phyloP scores from a whole-genome alignment of 2,797 vertebrate species.

The Monodelphis domestica region DNA sequence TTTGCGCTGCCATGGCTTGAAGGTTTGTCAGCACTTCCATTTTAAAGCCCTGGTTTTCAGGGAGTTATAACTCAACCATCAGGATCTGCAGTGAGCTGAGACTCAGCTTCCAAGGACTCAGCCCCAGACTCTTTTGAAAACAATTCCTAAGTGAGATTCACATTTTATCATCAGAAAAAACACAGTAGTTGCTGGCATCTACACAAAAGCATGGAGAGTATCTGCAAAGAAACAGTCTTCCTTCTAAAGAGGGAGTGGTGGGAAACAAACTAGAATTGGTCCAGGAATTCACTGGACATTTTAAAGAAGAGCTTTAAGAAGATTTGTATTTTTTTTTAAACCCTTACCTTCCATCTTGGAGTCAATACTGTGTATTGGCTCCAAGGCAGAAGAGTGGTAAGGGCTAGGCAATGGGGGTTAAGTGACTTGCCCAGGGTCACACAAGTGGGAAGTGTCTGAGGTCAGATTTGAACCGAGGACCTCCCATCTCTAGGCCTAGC shows the following conservation, averaged over 20 bases:
- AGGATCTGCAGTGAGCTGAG: constrained; percentile 78
- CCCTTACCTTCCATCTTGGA: too few species aligned
- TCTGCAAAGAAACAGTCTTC: constrained; percentile 40
- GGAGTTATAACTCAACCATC: constrained; percentile 83
- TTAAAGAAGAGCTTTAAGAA: constrained; percentile 45
- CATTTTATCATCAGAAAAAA: constrained; percentile 65
- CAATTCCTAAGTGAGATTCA: constrained; percentile 65
- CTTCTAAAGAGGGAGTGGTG: constrained; percentile 8
- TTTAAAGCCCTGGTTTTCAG: constrained; percentile 82
- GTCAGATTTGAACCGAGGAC: too few species aligned
- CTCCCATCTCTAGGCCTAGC: too few species aligned
- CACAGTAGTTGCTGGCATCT: constrained; percentile 43
- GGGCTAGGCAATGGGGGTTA: too few species aligned
- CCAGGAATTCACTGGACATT: constrained; percentile 11
- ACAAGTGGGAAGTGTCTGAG: too few species aligned
- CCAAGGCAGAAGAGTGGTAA: too few species aligned
- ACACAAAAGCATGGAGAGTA: constrained; percentile 30
- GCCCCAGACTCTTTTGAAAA: constrained; percentile 49
- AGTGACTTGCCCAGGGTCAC: too few species aligned
- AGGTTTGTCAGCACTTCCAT: constrained; percentile 86
- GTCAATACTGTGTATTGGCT: too few species aligned
- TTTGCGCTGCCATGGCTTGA: constrained; percentile 84
- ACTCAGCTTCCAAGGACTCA: constrained; percentile 78
- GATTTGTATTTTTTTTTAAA: constrained; percentile 5
- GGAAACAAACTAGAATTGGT: background rate